Evolutionary conservation across 2,113 vertebrate species (phyloP).

Genomic region (Laterallus jamaicensis): DNA sequence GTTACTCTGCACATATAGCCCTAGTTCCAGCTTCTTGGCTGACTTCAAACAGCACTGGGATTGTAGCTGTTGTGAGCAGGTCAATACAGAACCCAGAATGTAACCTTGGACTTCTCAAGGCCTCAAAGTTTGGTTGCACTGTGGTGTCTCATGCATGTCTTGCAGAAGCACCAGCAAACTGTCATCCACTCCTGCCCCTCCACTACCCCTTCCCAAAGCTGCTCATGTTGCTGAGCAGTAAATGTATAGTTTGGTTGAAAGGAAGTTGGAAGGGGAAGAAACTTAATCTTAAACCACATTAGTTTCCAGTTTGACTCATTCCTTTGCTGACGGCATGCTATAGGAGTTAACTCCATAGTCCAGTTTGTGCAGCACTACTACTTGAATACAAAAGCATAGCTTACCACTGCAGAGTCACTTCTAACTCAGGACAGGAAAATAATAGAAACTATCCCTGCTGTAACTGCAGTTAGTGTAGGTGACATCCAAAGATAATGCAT

Average conservation of each 20-base stretch:
- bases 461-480: not conserved
- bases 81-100: not conserved
- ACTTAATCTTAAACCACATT: not conserved
- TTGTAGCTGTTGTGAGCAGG: not conserved
- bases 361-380: not conserved
- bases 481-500: not conserved
- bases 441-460: accelerated
- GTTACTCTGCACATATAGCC: not conserved
- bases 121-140: not conserved
- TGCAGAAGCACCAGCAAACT: not conserved
- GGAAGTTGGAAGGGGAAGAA: not conserved
- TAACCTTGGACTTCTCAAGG: not conserved
- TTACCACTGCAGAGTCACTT: not conserved
- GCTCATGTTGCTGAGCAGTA: not conserved
- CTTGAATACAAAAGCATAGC: not conserved
- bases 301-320: not conserved
- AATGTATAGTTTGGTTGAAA: not conserved
- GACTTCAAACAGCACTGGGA: not conserved
- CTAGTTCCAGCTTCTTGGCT: not conserved
- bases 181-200: not conserved
- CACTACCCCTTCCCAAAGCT: not conserved
- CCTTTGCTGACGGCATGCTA: not conserved
- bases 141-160: not conserved
- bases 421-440: not conserved
- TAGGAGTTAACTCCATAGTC: accelerated